Conservation (phyloP, 2,113 vertebrate species). For the Phyllostomus discolor region DNA sequence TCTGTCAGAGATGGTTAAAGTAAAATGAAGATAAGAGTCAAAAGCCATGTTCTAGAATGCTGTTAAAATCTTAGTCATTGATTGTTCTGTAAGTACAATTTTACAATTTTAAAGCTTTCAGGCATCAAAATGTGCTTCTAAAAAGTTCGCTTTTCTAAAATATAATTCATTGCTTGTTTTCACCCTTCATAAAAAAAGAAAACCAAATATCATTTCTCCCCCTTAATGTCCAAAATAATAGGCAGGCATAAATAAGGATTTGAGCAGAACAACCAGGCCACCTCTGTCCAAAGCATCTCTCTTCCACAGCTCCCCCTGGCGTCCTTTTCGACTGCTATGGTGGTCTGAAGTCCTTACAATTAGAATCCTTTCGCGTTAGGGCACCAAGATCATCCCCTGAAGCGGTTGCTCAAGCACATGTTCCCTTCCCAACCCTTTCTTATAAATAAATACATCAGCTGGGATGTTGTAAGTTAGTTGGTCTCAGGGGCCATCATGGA, state of each 20-base stretch:
- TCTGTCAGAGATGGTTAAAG: neutral
- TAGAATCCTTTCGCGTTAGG: neutral
- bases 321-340: too few relatives aligned
- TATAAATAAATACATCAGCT: too few relatives aligned
- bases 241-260: neutral
- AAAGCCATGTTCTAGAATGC: neutral
- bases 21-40: neutral
- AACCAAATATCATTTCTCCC: neutral
- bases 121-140: neutral
- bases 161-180: neutral
- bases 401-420: neutral
- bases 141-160: neutral
- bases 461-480: neutral
- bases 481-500: neutral
- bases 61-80: neutral
- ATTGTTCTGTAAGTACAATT: neutral
- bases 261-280: neutral
- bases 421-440: neutral
- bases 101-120: neutral
- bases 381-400: neutral
- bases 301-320: neutral
- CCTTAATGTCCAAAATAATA: neutral
- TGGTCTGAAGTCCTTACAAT: neutral
- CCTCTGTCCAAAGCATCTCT: neutral
- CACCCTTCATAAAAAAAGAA: neutral